Evolutionary conservation across 2,113 vertebrate species (phyloP), one percentile per base, ranked within the genome.

Genomic region (Zosterops japonicus): DNA sequence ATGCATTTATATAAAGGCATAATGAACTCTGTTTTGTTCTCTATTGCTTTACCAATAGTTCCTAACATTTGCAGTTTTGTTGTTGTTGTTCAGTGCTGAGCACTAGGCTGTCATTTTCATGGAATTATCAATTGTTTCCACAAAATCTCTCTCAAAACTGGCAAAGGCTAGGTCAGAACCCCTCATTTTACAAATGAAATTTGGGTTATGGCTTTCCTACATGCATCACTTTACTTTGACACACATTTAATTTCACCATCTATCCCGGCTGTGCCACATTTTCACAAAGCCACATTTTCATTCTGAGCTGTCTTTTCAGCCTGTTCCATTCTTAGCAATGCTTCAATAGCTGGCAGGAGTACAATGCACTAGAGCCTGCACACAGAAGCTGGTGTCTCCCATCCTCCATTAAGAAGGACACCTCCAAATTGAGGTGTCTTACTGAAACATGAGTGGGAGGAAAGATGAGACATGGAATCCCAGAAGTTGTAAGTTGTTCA

Each of bases 1-100:
- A 84, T 92, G 95, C 83, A 97, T 97, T 96, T 95, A 91, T 95
- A 97, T 90, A 91, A 94, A 91, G 83, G 64, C 72, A 78, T 92
- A 92, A 83, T 60, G 41, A 96, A 92, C 80, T 93, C 86, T 81
- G 14, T 44, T 93, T 94, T 86, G 33, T 74, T 94, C 86, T 92
- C 42, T 87, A 75, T 64, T 60, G 83, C 89, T 93, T 94, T 92
- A 92, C 52, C 91, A 87, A 89, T 90, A 91, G 47, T 36, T 94
- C 72, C 80, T 53, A 89, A 60, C 6, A 10, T 75, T 75, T 64
- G 33, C 41, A 74, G 19, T 81, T 63, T 59, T 80, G 25, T 41
- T 94, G 65, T 21, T 49, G 39, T 24, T 95, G 39, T 67, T 82
- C 44, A 55, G 67, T 69, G 28, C 44, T 71, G 79, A 86, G 44